Evolutionary conservation across 2,113 vertebrate species (phyloP).

Genomic region (Calyptommatus sinebrachiatus): DNA sequence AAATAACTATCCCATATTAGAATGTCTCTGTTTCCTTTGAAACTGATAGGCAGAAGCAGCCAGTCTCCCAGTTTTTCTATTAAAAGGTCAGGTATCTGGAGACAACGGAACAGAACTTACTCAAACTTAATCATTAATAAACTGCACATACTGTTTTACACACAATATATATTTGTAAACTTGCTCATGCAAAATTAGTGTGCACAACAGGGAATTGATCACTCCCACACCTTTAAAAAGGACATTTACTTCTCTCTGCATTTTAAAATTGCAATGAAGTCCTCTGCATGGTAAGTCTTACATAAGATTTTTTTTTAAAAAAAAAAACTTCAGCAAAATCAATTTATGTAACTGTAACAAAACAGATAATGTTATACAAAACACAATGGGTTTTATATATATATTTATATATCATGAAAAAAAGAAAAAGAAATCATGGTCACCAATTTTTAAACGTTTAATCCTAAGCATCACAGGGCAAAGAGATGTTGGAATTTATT

Average conservation of each 20-base stretch:
- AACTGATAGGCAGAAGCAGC: background rate
- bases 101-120: conserved; percentile 66
- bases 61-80: conserved; percentile 31
- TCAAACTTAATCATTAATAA: conserved; percentile 72
- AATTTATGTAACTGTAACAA: conserved; percentile 72
- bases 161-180: conserved; percentile 79
- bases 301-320: conserved; percentile 51
- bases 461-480: conserved; percentile 81
- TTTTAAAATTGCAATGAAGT: conserved; percentile 63
- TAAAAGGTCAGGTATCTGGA: conserved; percentile 64
- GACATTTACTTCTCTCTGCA: conserved; percentile 50
- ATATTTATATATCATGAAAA: conserved; percentile 54
- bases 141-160: conserved; percentile 78
- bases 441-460: conserved; percentile 79
- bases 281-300: conserved; percentile 68
- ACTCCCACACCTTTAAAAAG: conserved; percentile 67
- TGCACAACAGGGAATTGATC: conserved; percentile 65
- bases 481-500: conserved; percentile 73
- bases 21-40: background rate
- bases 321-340: conserved; percentile 66
- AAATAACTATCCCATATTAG: background rate
- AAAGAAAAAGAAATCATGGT: conserved; percentile 73
- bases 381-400: conserved; percentile 55
- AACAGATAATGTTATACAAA: conserved; percentile 66
- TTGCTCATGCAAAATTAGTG: conserved; percentile 80